Percentiles rank a stretch among this genome's conserved stretches.
phyloP scores from a whole-genome alignment of 1,140 invertebrate species.

The Melitaea cinxia region DNA sequence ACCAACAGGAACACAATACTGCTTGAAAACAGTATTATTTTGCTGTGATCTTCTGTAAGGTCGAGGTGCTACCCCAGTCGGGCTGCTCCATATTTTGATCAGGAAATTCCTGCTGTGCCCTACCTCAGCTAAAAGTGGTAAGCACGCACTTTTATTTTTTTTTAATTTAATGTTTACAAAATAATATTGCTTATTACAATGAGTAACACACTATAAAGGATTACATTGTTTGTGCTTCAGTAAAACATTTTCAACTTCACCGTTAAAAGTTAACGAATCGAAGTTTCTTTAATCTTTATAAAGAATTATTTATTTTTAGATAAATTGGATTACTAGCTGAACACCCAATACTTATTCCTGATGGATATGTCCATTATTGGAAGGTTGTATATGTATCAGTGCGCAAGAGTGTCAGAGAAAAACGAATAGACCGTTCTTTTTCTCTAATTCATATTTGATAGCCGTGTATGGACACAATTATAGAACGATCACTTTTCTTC shows the following conservation, averaged over 20 bases:
- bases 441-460: slow-evolving; percentile 27
- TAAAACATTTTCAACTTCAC: not conserved
- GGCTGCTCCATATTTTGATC: too few relatives aligned
- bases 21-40: too few relatives aligned
- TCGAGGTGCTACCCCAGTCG: too few relatives aligned
- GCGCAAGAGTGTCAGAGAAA: slow-evolving; percentile 5
- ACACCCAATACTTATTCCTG: not conserved
- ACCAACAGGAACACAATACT: too few relatives aligned
- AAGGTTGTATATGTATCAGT: not conserved
- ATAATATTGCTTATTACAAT: too few relatives aligned
- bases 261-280: not conserved
- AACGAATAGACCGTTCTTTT: slow-evolving; percentile 8
- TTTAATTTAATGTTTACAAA: too few relatives aligned
- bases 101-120: too few relatives aligned
- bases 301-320: not conserved
- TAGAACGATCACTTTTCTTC: slow-evolving; percentile 34
- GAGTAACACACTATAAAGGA: too few relatives aligned
- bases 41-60: too few relatives aligned
- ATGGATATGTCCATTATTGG: slow-evolving; percentile 5
- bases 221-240: too few relatives aligned
- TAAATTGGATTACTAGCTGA: not conserved
- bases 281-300: slow-evolving; percentile 1
- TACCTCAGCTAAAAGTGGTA: too few relatives aligned
- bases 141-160: too few relatives aligned
- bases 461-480: slow-evolving; percentile 32